A percentile compares a stretch with the other conserved stretches of the same genome.
Evolutionary conservation across 1,140 invertebrate genomes (phyloP).

Genomic region (Brachionus sp.): DNA sequence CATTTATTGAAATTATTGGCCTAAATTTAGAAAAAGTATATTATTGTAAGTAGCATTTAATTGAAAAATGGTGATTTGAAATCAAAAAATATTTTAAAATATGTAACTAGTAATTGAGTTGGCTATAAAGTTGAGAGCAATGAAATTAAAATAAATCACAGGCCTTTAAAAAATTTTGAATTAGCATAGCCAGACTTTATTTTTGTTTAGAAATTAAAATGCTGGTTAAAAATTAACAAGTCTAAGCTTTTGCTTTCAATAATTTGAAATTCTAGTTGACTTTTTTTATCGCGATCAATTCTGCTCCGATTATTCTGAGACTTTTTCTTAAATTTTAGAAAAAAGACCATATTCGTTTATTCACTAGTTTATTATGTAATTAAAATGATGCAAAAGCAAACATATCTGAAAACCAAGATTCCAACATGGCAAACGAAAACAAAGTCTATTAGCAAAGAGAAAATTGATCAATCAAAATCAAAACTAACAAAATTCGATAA

Average conservation of each 20-base stretch:
- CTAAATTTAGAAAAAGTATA: background rate
- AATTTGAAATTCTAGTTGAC: background rate
- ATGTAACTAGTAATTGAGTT: conserved; percentile 36
- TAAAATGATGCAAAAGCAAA: conserved; percentile 40
- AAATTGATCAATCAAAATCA: background rate
- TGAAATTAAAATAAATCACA: conserved; percentile 20
- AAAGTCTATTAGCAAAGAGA: background rate
- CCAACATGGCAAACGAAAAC: conserved; percentile 30
- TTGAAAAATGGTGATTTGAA: conserved; percentile 4
- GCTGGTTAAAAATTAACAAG: background rate
- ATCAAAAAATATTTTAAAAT: background rate
- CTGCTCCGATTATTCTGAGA: conserved; percentile 27
- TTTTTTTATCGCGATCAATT: conserved; percentile 9
- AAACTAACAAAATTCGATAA: background rate
- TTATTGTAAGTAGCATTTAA: background rate
- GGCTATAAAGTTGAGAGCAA: background rate
- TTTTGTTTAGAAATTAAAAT: background rate
- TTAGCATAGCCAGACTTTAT: background rate
- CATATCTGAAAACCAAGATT: background rate
- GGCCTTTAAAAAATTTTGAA: conserved; percentile 3
- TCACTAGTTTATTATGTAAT: background rate
- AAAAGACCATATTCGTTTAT: background rate
- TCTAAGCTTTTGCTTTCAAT: background rate
- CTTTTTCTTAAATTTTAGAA: background rate
- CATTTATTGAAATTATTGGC: background rate